Evolutionary conservation across 2,797 vertebrate species (phyloP).

Genomic region (Acridotheres tristis): DNA sequence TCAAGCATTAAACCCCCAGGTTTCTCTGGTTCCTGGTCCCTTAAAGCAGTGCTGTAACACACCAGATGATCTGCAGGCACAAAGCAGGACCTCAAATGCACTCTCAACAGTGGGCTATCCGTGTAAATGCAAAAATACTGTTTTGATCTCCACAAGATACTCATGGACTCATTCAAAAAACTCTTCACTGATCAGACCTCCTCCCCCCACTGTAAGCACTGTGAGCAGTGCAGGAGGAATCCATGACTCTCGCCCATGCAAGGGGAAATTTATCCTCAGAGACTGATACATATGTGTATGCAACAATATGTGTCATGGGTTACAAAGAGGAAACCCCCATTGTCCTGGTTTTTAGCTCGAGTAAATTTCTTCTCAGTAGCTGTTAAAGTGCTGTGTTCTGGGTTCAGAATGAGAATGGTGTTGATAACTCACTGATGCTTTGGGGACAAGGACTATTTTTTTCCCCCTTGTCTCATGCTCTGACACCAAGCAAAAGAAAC

Average conservation of each 20-base stretch:
- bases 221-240: not conserved
- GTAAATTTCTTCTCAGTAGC: not conserved
- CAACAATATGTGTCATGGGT: not conserved
- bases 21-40: not conserved
- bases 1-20: not conserved
- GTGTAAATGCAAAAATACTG: not conserved
- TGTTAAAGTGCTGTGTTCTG: not conserved
- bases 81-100: not conserved
- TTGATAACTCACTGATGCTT: not conserved
- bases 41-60: not conserved
- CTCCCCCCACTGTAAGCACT: not conserved
- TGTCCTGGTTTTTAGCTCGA: not conserved
- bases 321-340: not conserved
- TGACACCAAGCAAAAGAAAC: not conserved
- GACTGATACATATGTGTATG: not conserved
- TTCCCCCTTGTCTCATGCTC: not conserved
- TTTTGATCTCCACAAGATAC: not conserved
- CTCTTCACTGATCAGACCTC: not conserved
- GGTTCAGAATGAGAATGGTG: not conserved
- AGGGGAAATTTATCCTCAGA: not conserved
- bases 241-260: accelerated
- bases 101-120: not conserved
- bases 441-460: not conserved
- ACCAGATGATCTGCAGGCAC: not conserved
- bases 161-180: not conserved